Conservation (phyloP, 2,797 vertebrate species). For the Notolepis coatsorum region DNA sequence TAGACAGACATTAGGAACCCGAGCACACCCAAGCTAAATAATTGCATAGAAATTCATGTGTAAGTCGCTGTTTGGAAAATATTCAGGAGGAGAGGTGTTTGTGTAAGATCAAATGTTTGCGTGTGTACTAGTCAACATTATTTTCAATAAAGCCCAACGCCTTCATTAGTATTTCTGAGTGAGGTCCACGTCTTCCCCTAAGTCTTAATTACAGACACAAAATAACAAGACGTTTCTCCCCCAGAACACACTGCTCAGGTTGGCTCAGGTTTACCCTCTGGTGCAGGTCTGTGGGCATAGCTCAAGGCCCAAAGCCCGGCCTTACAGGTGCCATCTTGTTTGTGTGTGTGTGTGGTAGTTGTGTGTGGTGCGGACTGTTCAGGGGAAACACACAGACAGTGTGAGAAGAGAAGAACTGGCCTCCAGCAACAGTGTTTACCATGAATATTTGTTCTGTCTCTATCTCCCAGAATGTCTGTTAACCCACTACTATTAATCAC, state of each 20-base stretch:
- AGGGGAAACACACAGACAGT: constrained; percentile 39
- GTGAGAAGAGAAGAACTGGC: constrained; percentile 25
- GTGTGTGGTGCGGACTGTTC: too few species aligned
- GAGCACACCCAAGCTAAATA: neutral
- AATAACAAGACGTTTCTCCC: too few species aligned
- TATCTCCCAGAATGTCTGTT: constrained; percentile 64
- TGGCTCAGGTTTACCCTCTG: constrained; percentile 16
- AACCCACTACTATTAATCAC: constrained; percentile 69
- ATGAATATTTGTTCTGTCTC: constrained; percentile 63
- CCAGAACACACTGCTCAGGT: constrained; percentile 15
- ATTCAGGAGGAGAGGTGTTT: constrained; percentile 7
- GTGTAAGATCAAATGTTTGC: constrained; percentile 20
- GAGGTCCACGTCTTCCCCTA: constrained; percentile 15
- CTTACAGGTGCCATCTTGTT: constrained; percentile 37
- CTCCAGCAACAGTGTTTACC: constrained; percentile 23
- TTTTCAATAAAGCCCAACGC: constrained; percentile 23
- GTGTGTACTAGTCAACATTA: neutral
- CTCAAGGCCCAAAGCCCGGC: constrained; percentile 27
- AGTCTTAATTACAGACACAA: too few species aligned
- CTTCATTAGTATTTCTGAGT: constrained; percentile 26
- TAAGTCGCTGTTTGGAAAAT: constrained; percentile 4
- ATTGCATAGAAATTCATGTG: neutral
- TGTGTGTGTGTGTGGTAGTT: constrained; percentile 20
- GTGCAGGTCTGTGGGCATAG: constrained; percentile 38
- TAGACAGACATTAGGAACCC: neutral